Percentiles rank a stretch among this genome's conserved stretches.
phyloP scores from a whole-genome alignment of 2,888 invertebrate species.

The Cryptosula pallasiana region DNA sequence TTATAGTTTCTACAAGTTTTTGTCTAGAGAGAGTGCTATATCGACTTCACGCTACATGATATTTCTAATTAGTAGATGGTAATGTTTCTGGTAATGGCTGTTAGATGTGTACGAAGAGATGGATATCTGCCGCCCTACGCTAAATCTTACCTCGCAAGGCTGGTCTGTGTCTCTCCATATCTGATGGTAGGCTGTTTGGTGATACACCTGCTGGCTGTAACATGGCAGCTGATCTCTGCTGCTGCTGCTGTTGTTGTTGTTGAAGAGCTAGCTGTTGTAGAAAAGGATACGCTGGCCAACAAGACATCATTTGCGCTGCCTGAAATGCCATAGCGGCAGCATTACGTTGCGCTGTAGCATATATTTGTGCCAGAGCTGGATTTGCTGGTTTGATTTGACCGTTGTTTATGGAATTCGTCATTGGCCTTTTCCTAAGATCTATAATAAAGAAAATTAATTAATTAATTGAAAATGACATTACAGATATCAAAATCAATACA shows the following conservation, averaged over 20 bases:
- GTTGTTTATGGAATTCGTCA: neutral
- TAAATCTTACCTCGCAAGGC: no score
- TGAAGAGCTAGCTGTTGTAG: neutral
- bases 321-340: conserved; percentile 17
- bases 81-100: neutral
- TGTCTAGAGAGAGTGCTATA: neutral
- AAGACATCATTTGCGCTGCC: conserved; percentile 18
- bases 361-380: neutral
- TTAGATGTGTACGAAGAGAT: no score
- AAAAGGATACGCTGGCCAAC: conserved; percentile 9
- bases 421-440: neutral
- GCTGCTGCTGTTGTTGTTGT: conserved; percentile 12
- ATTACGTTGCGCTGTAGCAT: neutral
- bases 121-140: neutral
- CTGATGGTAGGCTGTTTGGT: no score
- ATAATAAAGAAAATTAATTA: neutral
- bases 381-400: conserved; percentile 11
- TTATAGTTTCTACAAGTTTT: neutral
- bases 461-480: neutral
- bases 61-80: neutral
- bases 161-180: no score
- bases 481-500: no score
- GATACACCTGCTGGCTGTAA: no score
- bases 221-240: no score
- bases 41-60: neutral